Conservation (phyloP, 2,797 vertebrate genomes). For the Leontopithecus rosalia region DNA sequence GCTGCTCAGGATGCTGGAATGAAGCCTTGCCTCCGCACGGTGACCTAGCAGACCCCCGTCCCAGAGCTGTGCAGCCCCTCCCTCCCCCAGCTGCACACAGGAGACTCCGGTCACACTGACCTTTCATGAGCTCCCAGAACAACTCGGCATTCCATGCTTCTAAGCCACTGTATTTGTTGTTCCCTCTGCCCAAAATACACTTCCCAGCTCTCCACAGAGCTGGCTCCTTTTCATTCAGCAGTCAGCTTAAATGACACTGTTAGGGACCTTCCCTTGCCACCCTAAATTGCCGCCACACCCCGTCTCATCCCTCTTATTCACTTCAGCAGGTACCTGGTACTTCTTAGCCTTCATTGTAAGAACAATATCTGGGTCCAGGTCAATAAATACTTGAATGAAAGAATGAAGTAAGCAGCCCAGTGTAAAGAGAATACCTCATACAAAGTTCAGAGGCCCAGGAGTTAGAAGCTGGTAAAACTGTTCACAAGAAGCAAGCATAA, state of each 20-base stretch:
- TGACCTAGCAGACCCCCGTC: neutral
- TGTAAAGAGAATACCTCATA: neutral
- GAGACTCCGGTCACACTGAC: neutral
- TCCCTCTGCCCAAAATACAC: neutral
- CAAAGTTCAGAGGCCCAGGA: neutral
- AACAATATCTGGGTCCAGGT: neutral
- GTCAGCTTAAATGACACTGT: neutral
- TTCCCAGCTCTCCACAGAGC: neutral
- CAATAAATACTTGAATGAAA: neutral
- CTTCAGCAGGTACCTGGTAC: neutral
- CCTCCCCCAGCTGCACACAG: neutral
- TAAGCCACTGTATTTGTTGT: neutral
- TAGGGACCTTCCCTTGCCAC: neutral
- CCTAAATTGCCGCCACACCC: neutral
- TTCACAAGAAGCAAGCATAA: neutral
- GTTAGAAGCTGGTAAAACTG: neutral
- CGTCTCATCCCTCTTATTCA: neutral
- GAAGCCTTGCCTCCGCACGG: neutral
- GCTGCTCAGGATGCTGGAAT: neutral
- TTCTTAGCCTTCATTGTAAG: neutral
- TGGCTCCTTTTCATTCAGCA: neutral
- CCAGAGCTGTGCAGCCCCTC: fast-evolving
- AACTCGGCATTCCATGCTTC: neutral
- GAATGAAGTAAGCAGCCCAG: neutral
- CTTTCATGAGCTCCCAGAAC: neutral